A percentile compares a stretch with the other conserved stretches of the same genome.
These are phyloP conservation scores for Dasypolia templi DNA, from an alignment of 2,888 invertebrate species.

Conservation along the genomic window DNA sequence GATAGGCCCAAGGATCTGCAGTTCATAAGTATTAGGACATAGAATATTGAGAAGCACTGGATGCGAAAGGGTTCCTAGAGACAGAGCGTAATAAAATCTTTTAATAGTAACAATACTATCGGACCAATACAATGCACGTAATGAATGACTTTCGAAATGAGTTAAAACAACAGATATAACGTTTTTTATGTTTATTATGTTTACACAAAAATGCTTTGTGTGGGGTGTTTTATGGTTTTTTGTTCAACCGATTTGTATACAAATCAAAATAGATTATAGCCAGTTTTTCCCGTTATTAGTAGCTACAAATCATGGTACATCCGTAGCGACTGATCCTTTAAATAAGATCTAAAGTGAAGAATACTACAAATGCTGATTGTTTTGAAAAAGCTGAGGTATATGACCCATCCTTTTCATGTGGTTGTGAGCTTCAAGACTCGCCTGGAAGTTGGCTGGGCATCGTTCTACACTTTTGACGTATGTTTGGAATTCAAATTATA, in stretches of 20 bases:
- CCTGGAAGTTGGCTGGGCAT: background rate
- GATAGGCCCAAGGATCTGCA: background rate
- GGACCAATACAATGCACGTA: conserved; percentile 80
- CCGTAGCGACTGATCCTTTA: conserved; percentile 84
- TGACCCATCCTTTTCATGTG: conserved; percentile 21
- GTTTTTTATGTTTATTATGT: conserved; percentile 88
- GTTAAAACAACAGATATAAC: conserved; percentile 89
- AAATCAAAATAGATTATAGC: conserved; percentile 90
- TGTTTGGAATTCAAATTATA: background rate
- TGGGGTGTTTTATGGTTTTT: conserved; percentile 90
- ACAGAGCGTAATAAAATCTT: conserved; percentile 72
- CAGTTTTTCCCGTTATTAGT: conserved; percentile 90
- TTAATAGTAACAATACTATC: conserved; percentile 80
- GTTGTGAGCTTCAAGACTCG: conserved; percentile 1
- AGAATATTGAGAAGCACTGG: conserved; percentile 5
- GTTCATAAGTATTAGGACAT: background rate
- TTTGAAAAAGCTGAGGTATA: conserved; percentile 33
- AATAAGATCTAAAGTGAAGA: conserved; percentile 83
- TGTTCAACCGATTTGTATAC: conserved; percentile 90
- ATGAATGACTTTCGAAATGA: conserved; percentile 89
- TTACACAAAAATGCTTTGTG: conserved; percentile 90
- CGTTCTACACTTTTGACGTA: background rate
- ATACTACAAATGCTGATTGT: conserved; percentile 66
- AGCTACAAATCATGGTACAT: conserved; percentile 88
- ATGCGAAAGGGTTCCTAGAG: conserved; percentile 52